These are phyloP conservation scores for Sinodicranocentrus sp. DNA, from an alignment of 2,888 invertebrate species.

Conservation along the genomic window DNA sequence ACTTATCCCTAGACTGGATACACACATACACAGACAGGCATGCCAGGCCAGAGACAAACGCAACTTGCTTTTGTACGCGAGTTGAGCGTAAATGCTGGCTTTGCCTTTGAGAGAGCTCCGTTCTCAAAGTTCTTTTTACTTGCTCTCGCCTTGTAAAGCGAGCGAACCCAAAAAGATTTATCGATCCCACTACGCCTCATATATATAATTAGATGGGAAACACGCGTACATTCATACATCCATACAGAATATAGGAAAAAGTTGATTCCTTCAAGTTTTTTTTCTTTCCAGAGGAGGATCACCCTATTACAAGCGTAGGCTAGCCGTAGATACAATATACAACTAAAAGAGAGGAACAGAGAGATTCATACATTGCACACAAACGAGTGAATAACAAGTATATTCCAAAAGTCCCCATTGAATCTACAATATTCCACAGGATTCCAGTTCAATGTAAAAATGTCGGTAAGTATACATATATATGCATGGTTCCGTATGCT, in stretches of 20 bases:
- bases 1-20: constrained; percentile 14
- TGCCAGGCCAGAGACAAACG: constrained; percentile 5
- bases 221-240: constrained; percentile 47
- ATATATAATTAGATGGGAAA: constrained; percentile 14
- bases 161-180: constrained; percentile 67
- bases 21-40: constrained; percentile 13
- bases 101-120: constrained; percentile 39
- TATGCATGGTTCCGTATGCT: too few species aligned
- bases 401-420: constrained; percentile 38
- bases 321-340: too few species aligned
- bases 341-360: constrained; percentile 11
- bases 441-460: constrained; percentile 23
- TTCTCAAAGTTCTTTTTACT: constrained; percentile 58
- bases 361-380: constrained; percentile 39
- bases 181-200: constrained; percentile 65
- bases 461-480: constrained; percentile 12
- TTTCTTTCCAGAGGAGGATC: constrained; percentile 26
- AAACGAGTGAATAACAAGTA: constrained; percentile 3
- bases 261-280: constrained; percentile 37
- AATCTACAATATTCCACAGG: background rate
- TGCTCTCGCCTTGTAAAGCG: constrained; percentile 40
- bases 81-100: constrained; percentile 53
- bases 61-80: constrained; percentile 34
- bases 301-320: constrained; percentile 16
- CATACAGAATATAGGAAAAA: constrained; percentile 18